A percentile compares a stretch with the other conserved stretches of the same genome.
phyloP scores from a whole-genome alignment of 1,140 invertebrate genomes.

The Polyergus mexicanus region DNA sequence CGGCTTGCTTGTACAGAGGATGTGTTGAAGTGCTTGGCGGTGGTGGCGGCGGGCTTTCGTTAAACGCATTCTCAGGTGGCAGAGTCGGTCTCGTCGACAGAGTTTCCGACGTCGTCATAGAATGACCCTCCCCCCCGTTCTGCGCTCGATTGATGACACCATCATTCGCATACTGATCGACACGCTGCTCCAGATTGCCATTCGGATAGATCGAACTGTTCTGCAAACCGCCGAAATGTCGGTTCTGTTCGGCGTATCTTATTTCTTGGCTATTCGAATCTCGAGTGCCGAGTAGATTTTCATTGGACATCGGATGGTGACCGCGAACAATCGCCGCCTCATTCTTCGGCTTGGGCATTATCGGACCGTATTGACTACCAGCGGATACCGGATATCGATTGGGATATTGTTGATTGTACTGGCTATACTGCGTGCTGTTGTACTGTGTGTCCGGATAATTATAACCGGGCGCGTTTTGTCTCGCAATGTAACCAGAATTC shows the following conservation, averaged over 20 bases:
- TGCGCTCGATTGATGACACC: conserved; percentile 71
- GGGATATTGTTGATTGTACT: conserved; percentile 46
- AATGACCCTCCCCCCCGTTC: conserved; percentile 41
- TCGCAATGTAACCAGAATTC: conserved; percentile 41
- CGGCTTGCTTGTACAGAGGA: conserved; percentile 88
- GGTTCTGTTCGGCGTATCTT: conserved; percentile 77
- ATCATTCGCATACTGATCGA: conserved; percentile 77
- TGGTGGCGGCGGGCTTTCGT: conserved; percentile 89
- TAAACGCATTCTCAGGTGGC: conserved; percentile 80
- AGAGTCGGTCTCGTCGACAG: conserved; percentile 75
- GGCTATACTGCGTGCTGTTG: conserved; percentile 74
- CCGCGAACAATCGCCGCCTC: conserved; percentile 64
- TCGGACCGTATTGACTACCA: conserved; percentile 32
- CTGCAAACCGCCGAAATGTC: conserved; percentile 66
- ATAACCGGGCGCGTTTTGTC: conserved; percentile 75
- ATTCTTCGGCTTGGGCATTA: conserved; percentile 68
- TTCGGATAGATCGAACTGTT: conserved; percentile 78
- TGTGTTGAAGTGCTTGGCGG: conserved; percentile 91
- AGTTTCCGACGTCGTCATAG: conserved; percentile 30
- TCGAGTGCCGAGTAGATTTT: conserved; percentile 64
- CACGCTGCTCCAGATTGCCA: conserved; percentile 71
- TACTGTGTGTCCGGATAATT: conserved; percentile 80
- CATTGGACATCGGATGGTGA: conserved; percentile 33
- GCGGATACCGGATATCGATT: conserved; percentile 30
- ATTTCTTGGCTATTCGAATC: conserved; percentile 71